phyloP scores from a whole-genome alignment of 2,888 invertebrate genomes.

The Amphipyra berbera region DNA sequence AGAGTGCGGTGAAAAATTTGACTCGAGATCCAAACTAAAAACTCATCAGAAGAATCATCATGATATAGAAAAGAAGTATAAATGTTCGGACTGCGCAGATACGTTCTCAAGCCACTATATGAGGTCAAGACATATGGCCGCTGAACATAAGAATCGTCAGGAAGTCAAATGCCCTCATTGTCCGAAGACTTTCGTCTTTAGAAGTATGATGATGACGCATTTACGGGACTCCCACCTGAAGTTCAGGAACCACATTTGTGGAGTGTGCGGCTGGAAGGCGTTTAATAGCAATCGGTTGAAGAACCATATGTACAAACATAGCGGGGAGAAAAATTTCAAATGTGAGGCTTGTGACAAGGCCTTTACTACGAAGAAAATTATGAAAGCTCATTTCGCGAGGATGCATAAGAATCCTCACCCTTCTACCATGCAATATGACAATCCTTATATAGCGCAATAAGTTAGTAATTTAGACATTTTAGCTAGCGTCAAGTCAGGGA shows the following conservation, averaged over 20 bases:
- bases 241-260: constrained; percentile 79
- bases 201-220: constrained; percentile 87
- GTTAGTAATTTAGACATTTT: no score
- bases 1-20: constrained; percentile 85
- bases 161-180: constrained; percentile 85
- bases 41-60: constrained; percentile 85
- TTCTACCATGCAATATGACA: constrained; percentile 67
- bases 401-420: constrained; percentile 76
- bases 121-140: constrained; percentile 81
- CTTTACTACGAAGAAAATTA: constrained; percentile 84
- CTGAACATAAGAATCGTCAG: constrained; percentile 79
- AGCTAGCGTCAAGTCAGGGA: no score
- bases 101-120: constrained; percentile 83
- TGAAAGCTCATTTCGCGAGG: constrained; percentile 81
- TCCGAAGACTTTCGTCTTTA: constrained; percentile 82
- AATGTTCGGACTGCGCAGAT: constrained; percentile 83
- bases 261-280: constrained; percentile 83
- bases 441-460: constrained; percentile 68
- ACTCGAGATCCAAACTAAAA: constrained; percentile 83
- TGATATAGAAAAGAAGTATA: constrained; percentile 85
- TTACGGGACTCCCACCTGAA: constrained; percentile 81
- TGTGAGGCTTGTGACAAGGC: constrained; percentile 83
- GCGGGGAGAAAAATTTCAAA: constrained; percentile 85
- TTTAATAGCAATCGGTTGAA: constrained; percentile 86
- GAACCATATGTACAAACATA: constrained; percentile 86